Percentiles rank a stretch among this genome's conserved stretches.
Conservation (phyloP, 2,797 vertebrate species). For the Moxostoma hubbsi region DNA sequence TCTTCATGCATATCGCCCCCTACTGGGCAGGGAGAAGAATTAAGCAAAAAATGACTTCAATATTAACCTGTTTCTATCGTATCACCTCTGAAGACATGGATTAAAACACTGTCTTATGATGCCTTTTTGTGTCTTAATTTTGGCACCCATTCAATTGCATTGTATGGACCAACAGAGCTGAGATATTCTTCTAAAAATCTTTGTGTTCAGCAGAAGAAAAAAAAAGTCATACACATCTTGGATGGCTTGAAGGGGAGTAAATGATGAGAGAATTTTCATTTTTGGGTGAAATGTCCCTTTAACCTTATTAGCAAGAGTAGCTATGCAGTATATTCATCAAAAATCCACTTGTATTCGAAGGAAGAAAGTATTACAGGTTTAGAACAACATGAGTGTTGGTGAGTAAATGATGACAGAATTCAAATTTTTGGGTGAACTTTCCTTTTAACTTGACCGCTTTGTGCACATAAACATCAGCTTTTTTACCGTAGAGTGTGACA, state of each 20-base stretch:
- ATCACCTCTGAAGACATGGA: no score
- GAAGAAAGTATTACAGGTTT: neutral
- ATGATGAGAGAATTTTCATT: neutral
- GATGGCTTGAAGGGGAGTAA: constrained; percentile 65
- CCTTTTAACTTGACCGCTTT: constrained; percentile 31
- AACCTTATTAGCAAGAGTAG: neutral
- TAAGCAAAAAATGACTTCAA: no score
- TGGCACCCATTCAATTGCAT: neutral
- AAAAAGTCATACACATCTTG: constrained; percentile 23
- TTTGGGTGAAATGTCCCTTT: constrained; percentile 22
- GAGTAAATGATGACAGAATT: constrained; percentile 10
- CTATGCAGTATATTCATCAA: neutral
- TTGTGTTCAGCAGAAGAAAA: constrained; percentile 43
- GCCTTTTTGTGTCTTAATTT: no score
- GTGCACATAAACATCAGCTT: constrained; percentile 57
- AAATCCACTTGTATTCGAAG: constrained; percentile 52
- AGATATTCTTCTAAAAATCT: constrained; percentile 19
- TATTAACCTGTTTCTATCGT: no score
- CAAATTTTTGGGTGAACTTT: neutral
- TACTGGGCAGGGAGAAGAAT: no score
- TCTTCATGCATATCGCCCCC: no score
- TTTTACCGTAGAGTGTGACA: constrained; percentile 62
- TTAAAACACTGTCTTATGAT: no score
- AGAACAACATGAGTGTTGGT: constrained; percentile 67
- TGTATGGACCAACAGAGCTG: neutral